Evolutionary conservation across 2,797 vertebrate genomes (phyloP).

Genomic region (Melopsittacus undulatus): DNA sequence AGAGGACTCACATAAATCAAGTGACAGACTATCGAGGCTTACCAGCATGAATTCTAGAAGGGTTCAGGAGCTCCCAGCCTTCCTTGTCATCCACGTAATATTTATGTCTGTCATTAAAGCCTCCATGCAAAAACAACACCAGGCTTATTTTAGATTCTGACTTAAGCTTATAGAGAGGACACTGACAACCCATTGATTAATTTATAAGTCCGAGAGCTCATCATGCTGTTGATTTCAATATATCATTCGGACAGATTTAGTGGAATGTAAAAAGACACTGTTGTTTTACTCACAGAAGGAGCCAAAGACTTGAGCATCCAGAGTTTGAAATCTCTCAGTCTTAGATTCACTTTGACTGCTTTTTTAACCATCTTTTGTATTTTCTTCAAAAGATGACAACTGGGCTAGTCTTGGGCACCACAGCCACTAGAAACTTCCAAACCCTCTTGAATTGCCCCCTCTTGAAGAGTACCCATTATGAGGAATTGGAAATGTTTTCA

Average conservation of each 20-base stretch:
- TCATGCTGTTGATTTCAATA: not conserved
- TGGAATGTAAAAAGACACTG: not conserved
- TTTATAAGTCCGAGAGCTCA: not conserved
- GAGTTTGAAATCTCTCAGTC: not conserved
- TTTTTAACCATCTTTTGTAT: not conserved
- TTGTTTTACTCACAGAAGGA: not conserved
- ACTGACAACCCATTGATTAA: not conserved
- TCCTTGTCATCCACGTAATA: not conserved
- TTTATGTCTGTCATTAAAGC: conserved; percentile 3
- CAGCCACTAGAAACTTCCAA: conserved; percentile 13
- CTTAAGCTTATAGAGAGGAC: not conserved
- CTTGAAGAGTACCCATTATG: not conserved
- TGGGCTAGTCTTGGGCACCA: not conserved
- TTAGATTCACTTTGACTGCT: not conserved
- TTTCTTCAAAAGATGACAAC: not conserved
- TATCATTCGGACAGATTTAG: not conserved
- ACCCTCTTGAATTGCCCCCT: not conserved
- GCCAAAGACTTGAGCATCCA: not conserved
- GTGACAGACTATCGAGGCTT: not conserved
- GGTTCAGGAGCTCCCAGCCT: not conserved
- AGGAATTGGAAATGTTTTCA: not conserved
- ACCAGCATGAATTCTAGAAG: not conserved
- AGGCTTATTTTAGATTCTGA: conserved; percentile 14
- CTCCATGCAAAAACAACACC: not conserved
- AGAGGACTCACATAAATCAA: conserved; percentile 56